Evolutionary conservation across 2,797 vertebrate genomes (phyloP).

Genomic region (Cacajao melanocephalus): DNA sequence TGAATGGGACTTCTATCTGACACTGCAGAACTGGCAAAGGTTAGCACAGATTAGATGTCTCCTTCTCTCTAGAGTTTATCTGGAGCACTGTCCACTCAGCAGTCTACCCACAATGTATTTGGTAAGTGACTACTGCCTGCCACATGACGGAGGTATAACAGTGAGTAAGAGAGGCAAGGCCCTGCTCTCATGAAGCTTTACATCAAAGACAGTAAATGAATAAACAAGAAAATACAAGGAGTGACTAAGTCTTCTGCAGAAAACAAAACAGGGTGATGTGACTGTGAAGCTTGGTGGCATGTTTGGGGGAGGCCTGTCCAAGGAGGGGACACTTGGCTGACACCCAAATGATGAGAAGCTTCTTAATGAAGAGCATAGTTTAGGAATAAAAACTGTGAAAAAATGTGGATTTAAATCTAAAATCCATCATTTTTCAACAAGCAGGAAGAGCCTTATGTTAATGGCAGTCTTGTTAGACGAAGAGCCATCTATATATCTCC

Average conservation of each 20-base stretch:
- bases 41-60: no score
- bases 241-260: neutral
- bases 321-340: neutral
- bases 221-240: neutral
- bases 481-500: neutral
- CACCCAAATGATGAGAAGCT: neutral
- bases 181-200: neutral
- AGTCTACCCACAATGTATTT: neutral
- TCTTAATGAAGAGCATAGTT: neutral
- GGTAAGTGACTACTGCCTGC: neutral
- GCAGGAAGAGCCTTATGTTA: neutral
- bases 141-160: accelerated
- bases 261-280: neutral
- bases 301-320: neutral
- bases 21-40: neutral
- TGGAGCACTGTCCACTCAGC: no score
- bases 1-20: neutral
- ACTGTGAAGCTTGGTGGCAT: neutral
- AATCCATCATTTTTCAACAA: neutral
- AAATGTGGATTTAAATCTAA: neutral
- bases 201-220: neutral
- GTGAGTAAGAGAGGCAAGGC: neutral
- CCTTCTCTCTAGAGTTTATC: neutral
- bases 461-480: neutral
- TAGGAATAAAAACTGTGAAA: neutral